phyloP scores from a whole-genome alignment of 2,113 vertebrate genomes.

The Platanista minor region DNA sequence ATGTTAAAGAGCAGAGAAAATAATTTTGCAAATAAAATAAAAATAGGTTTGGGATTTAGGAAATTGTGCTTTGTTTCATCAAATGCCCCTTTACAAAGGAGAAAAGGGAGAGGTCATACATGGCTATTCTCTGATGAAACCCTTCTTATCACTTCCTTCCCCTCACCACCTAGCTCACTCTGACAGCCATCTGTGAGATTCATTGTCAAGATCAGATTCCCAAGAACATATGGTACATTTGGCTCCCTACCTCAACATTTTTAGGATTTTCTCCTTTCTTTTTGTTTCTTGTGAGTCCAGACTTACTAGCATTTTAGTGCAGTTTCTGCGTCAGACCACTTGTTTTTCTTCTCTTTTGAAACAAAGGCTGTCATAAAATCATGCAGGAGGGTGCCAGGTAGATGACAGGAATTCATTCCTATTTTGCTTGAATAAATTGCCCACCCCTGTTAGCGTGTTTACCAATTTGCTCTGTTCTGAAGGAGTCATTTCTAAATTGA shows the following conservation, averaged over 20 bases:
- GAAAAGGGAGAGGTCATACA: not conserved
- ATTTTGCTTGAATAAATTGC: not conserved
- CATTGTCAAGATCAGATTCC: not conserved
- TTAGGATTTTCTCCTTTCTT: not conserved
- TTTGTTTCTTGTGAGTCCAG: not conserved
- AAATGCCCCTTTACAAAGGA: not conserved
- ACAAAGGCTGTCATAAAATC: not conserved
- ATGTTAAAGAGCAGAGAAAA: not conserved
- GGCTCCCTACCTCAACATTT: not conserved
- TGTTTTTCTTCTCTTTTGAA: not conserved
- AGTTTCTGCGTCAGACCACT: not conserved
- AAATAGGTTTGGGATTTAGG: not conserved
- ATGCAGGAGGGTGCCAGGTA: not conserved
- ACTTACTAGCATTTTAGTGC: not conserved
- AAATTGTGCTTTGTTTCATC: not conserved
- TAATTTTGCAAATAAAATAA: not conserved
- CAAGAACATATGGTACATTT: not conserved
- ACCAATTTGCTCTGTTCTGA: not conserved
- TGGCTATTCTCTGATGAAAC: not conserved
- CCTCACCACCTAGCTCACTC: not conserved
- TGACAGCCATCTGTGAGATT: not conserved
- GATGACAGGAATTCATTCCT: not conserved
- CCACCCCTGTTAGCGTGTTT: not conserved
- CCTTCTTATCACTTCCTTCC: not conserved
- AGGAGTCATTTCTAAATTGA: slow-evolving; percentile 9